phyloP scores from a whole-genome alignment of 2,113 vertebrate genomes.

The Orthonyx spaldingii region DNA sequence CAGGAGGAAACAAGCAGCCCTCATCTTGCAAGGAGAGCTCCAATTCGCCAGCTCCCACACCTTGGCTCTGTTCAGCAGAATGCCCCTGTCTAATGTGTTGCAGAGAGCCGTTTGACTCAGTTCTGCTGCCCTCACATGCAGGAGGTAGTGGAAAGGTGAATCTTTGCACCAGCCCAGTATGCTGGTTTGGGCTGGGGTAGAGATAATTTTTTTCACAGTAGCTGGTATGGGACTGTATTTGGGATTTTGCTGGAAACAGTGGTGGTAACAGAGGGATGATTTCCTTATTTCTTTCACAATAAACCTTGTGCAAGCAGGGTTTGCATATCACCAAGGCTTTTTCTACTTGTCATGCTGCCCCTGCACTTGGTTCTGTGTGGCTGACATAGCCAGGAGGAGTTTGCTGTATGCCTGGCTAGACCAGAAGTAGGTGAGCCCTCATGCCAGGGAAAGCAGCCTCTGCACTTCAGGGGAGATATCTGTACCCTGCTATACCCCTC shows the following conservation, averaged over 20 bases:
- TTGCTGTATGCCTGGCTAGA: neutral
- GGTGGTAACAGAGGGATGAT: neutral
- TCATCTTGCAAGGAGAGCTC: neutral
- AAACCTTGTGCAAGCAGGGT: neutral
- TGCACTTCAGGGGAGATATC: neutral
- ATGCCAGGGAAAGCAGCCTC: neutral
- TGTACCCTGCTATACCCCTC: neutral
- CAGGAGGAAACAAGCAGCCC: neutral
- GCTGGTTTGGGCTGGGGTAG: neutral
- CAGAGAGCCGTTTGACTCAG: neutral
- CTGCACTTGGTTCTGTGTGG: accelerated
- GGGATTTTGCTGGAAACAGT: neutral
- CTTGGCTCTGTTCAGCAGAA: neutral
- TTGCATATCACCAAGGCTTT: too few species aligned
- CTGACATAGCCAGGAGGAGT: neutral
- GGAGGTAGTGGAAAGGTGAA: neutral
- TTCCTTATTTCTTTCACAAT: neutral
- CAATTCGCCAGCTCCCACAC: neutral
- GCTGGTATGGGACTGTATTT: neutral
- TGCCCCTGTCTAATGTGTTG: neutral
- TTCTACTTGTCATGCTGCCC: neutral
- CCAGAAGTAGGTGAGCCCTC: neutral
- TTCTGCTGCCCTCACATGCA: neutral
- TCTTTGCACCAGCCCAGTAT: too few species aligned
- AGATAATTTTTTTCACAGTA: neutral